These are phyloP conservation scores for Pinna nobilis DNA, from an alignment of 1,140 invertebrate genomes.

Conservation along the genomic window DNA sequence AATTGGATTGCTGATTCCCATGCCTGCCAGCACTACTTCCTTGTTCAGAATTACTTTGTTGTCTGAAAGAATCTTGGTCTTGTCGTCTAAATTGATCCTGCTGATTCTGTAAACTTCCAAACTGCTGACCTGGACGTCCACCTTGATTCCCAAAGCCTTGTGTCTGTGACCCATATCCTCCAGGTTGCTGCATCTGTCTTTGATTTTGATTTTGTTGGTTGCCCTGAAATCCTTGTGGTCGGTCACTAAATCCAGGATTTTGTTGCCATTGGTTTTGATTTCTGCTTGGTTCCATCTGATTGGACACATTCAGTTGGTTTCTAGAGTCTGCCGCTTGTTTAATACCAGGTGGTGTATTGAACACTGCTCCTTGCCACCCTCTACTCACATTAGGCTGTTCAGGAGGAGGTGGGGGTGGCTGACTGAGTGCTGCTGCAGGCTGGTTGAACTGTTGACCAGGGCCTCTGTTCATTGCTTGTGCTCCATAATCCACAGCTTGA, in stretches of 20 bases:
- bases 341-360: neutral
- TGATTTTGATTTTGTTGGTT: too few species aligned
- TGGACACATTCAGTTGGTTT: too few species aligned
- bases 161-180: neutral
- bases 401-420: conserved; percentile 14
- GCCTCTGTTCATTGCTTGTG: neutral
- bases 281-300: too few species aligned
- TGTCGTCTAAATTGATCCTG: neutral
- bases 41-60: neutral
- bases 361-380: neutral
- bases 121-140: neutral
- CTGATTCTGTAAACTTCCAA: neutral
- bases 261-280: neutral
- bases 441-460: neutral
- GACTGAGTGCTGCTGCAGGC: too few species aligned
- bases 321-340: neutral
- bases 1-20: too few species aligned
- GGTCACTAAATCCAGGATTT: too few species aligned
- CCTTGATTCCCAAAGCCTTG: conserved; percentile 15
- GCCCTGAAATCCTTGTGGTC: too few species aligned
- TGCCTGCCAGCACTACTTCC: neutral
- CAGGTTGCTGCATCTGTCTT: neutral
- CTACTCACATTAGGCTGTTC: neutral
- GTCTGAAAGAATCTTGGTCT: conserved; percentile 7
- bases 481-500: neutral